Evolutionary conservation across 2,888 invertebrate genomes (phyloP).

Genomic region (Ommatoiulus sabulosus): DNA sequence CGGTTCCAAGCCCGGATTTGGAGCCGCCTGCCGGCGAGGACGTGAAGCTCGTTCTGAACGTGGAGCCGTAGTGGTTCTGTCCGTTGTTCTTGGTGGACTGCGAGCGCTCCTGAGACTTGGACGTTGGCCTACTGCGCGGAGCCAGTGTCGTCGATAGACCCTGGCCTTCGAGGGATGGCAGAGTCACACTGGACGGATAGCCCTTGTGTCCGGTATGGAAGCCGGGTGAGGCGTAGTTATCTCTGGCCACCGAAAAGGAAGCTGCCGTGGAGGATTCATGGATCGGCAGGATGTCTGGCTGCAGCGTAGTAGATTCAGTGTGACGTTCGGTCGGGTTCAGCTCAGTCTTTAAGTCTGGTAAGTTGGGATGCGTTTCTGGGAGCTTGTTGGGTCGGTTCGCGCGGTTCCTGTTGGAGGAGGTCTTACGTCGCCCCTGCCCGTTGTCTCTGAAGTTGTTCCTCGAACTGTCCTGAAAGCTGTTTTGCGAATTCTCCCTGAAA

Average conservation of each 20-base stretch:
- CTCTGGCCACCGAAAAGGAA: not conserved
- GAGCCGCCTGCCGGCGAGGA: not conserved
- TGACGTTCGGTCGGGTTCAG: not conserved
- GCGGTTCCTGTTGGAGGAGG: not conserved
- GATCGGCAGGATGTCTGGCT: not conserved
- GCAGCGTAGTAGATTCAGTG: not conserved
- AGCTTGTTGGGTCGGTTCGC: not conserved
- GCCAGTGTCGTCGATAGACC: not conserved
- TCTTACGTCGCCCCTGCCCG: not conserved
- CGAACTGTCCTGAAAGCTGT: not conserved
- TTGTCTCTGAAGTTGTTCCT: not conserved
- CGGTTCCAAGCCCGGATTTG: not conserved
- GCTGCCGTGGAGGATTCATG: not conserved
- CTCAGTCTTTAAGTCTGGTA: constrained; percentile 45
- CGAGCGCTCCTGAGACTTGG: not conserved
- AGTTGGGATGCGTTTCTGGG: constrained; percentile 52
- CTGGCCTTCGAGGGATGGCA: not conserved
- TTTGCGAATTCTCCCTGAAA: not conserved
- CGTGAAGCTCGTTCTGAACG: not conserved
- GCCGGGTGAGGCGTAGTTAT: constrained; percentile 54
- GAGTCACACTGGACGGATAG: constrained; percentile 53
- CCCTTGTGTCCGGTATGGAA: constrained; percentile 55
- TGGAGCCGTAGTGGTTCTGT: not conserved
- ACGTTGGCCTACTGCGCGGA: not conserved
- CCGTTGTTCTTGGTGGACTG: not conserved